Percentiles rank a stretch among this genome's conserved stretches.
These are phyloP conservation scores for Actinopyga echinites DNA, from an alignment of 53 echinoderm and acorn worm species.

Conservation along the genomic window DNA sequence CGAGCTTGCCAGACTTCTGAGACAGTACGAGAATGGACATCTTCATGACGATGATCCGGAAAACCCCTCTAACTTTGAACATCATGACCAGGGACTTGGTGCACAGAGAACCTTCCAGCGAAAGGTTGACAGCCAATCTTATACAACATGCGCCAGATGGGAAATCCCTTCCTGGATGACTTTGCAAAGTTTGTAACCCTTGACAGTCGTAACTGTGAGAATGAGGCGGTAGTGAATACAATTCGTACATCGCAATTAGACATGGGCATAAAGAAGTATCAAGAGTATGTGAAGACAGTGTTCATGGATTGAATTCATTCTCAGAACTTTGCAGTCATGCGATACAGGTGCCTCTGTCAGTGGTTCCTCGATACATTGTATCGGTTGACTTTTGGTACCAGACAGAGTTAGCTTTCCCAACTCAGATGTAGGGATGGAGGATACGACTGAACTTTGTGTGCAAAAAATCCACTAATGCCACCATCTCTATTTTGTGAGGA, in stretches of 20 bases:
- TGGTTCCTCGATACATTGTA: slow-evolving; percentile 49
- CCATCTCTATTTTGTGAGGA: slow-evolving; percentile 39
- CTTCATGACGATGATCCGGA: background rate
- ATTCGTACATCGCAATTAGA: slow-evolving; percentile 24
- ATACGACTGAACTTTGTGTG: slow-evolving; percentile 40
- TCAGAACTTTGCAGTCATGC: slow-evolving; percentile 43
- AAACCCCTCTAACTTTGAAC: background rate
- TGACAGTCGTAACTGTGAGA: background rate
- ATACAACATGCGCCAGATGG: background rate
- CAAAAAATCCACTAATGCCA: slow-evolving; percentile 47
- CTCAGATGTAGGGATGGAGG: slow-evolving; percentile 56
- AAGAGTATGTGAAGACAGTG: too few relatives aligned
- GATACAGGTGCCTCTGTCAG: slow-evolving; percentile 34
- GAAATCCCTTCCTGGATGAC: background rate
- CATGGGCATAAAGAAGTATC: too few relatives aligned
- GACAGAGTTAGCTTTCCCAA: slow-evolving; percentile 32
- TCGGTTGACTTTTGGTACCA: slow-evolving; percentile 36
- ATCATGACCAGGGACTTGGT: background rate
- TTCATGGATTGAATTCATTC: too few relatives aligned
- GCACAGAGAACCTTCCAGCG: background rate
- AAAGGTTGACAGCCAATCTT: background rate
- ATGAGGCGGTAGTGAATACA: slow-evolving; percentile 20
- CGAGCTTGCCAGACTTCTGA: too few relatives aligned
- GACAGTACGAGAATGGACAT: background rate
- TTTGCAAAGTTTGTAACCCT: too few relatives aligned